Percentiles rank a stretch among this genome's conserved stretches.
Evolutionary conservation across 1,140 invertebrate genomes (phyloP).

Genomic region (Odontomachus brunneus): DNA sequence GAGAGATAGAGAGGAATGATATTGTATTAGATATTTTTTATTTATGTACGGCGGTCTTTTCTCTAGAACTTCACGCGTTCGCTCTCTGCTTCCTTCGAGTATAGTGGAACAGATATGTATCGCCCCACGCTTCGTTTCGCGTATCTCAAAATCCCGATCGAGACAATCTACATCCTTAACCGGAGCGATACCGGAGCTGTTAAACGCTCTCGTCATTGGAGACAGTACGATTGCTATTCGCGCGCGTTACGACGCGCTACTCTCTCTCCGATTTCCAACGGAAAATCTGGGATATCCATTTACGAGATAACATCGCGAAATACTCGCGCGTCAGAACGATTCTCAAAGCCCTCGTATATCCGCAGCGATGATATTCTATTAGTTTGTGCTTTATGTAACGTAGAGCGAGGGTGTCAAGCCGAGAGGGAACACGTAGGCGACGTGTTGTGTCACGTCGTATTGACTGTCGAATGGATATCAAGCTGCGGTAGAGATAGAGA

Average conservation of each 20-base stretch:
- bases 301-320: slow-evolving; percentile 14
- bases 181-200: neutral
- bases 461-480: slow-evolving; percentile 77
- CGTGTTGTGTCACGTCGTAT: slow-evolving; percentile 75
- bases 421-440: slow-evolving; percentile 64
- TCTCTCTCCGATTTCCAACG: slow-evolving; percentile 2
- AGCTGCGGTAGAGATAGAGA: slow-evolving; percentile 45
- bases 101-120: too few relatives aligned
- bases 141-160: neutral
- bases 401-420: slow-evolving; percentile 39
- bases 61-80: too few relatives aligned
- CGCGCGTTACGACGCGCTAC: neutral
- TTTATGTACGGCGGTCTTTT: too few relatives aligned
- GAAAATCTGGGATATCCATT: slow-evolving; percentile 14
- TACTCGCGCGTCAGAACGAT: slow-evolving; percentile 43
- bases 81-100: too few relatives aligned
- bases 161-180: neutral
- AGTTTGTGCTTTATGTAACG: slow-evolving; percentile 51
- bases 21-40: too few relatives aligned
- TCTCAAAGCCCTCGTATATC: slow-evolving; percentile 41
- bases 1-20: too few relatives aligned
- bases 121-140: neutral
- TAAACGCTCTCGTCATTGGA: neutral
- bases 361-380: slow-evolving; percentile 70
- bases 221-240: slow-evolving; percentile 14